These are phyloP conservation scores for Spodoptera exigua DNA, from an alignment of 2,888 invertebrate genomes.

Conservation along the genomic window DNA sequence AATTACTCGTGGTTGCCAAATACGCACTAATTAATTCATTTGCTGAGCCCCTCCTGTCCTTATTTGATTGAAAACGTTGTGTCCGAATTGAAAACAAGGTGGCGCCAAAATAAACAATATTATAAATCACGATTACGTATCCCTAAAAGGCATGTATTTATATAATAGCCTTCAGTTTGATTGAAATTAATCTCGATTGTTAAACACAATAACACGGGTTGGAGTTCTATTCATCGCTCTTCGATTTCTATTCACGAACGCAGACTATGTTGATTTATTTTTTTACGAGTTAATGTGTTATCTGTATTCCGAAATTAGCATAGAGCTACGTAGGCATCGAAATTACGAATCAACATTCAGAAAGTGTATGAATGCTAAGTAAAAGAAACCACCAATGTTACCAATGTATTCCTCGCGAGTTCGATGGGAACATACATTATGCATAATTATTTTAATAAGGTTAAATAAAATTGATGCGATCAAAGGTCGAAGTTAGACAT, in stretches of 20 bases:
- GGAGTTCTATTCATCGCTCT: conserved; percentile 31
- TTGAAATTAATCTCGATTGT: conserved; percentile 38
- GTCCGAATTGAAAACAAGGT: conserved; percentile 14
- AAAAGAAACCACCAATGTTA: conserved; percentile 12
- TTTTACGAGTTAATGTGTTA: conserved; percentile 47
- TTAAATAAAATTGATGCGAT: conserved; percentile 27
- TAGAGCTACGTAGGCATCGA: conserved; percentile 31
- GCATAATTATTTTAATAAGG: conserved; percentile 13
- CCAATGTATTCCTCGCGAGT: conserved; percentile 17
- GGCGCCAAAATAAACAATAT: conserved; percentile 16
- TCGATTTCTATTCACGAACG: conserved; percentile 38
- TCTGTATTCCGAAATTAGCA: conserved; percentile 55
- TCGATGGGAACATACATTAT: conserved; percentile 6
- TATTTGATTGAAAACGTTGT: conserved; percentile 10
- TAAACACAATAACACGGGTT: conserved; percentile 12
- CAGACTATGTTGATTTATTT: conserved; percentile 34
- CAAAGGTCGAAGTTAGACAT: conserved; percentile 38
- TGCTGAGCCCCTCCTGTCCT: conserved; percentile 4
- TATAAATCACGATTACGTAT: conserved; percentile 17
- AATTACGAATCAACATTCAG: conserved; percentile 27
- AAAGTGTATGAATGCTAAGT: conserved; percentile 13
- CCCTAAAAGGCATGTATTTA: conserved; percentile 19
- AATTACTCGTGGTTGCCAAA: neutral
- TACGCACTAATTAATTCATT: conserved; percentile 12
- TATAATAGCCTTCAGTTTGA: conserved; percentile 14